Evolutionary conservation across 2,888 invertebrate genomes (phyloP).

Genomic region (Leptinotarsa rubiginosa): DNA sequence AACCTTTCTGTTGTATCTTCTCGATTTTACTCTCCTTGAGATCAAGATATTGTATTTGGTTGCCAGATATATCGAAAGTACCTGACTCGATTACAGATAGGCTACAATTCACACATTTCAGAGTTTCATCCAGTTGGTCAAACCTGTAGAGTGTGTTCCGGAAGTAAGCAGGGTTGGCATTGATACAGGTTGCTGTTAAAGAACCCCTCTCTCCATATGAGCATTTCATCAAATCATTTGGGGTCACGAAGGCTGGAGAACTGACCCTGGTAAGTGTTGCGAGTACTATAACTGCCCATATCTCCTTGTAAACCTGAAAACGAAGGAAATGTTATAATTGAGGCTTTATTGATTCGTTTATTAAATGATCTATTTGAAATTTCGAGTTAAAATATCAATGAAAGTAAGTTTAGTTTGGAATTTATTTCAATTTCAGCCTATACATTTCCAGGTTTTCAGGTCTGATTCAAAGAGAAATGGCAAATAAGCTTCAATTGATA

Average conservation of each 20-base stretch:
- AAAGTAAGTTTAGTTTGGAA: neutral
- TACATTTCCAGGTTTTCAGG: too few relatives aligned
- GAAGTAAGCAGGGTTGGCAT: slow-evolving; percentile 61
- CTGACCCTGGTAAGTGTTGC: slow-evolving; percentile 13
- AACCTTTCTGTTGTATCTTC: slow-evolving; percentile 56
- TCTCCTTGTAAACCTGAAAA: slow-evolving; percentile 43
- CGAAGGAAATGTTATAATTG: slow-evolving; percentile 41
- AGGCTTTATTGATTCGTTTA: neutral
- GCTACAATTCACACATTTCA: slow-evolving; percentile 60
- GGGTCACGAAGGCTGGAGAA: slow-evolving; percentile 25
- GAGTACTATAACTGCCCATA: slow-evolving; percentile 36
- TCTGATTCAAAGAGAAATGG: too few relatives aligned
- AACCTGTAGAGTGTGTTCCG: slow-evolving; percentile 62
- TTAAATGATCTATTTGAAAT: neutral
- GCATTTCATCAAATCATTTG: slow-evolving; percentile 57
- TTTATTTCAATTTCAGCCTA: too few relatives aligned
- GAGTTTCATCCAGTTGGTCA: slow-evolving; percentile 63
- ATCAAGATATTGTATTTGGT: slow-evolving; percentile 60
- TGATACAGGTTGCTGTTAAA: slow-evolving; percentile 62
- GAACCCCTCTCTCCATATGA: slow-evolving; percentile 64
- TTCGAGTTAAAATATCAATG: neutral
- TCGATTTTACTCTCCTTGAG: slow-evolving; percentile 57
- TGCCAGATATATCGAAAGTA: slow-evolving; percentile 63
- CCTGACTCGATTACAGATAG: slow-evolving; percentile 57
- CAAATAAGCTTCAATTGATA: too few relatives aligned